Conservation (phyloP, 2,888 invertebrate genomes). For the Ormyrus thymus region DNA sequence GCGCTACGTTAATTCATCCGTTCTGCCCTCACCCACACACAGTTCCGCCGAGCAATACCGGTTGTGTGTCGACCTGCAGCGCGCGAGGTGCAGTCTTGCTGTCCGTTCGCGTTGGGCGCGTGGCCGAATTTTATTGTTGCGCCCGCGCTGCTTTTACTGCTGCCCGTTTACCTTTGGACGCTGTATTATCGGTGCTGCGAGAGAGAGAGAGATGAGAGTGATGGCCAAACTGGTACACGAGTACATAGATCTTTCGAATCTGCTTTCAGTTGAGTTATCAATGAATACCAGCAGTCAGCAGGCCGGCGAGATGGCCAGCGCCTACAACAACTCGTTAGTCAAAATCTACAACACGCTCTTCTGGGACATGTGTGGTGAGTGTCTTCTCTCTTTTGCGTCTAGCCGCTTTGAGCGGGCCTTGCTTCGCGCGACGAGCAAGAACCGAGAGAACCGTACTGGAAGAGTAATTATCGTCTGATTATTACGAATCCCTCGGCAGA, state of each 20-base stretch:
- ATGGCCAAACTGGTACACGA: slow-evolving; percentile 6
- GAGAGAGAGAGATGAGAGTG: neutral
- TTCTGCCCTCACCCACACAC: neutral
- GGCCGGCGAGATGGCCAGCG: slow-evolving; percentile 69
- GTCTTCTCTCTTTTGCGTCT: neutral
- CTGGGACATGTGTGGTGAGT: slow-evolving; percentile 81
- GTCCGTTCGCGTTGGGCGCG: no score
- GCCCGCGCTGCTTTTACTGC: no score
- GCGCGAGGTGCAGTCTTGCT: no score
- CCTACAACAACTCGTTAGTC: slow-evolving; percentile 80
- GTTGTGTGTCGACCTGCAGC: no score
- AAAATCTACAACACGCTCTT: slow-evolving; percentile 81
- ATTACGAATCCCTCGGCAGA: no score
- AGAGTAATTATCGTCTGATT: no score
- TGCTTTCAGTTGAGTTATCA: slow-evolving; percentile 38
- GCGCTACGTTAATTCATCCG: neutral
- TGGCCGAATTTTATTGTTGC: no score
- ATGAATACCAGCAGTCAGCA: slow-evolving; percentile 67
- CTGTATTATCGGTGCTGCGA: neutral
- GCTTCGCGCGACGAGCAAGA: no score
- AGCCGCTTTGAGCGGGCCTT: no score
- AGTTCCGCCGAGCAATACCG: neutral
- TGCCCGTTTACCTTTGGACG: no score
- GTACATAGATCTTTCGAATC: slow-evolving; percentile 15
- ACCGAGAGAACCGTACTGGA: no score